Evolutionary conservation across 2,797 vertebrate genomes (phyloP).

Genomic region (Macroramphosus scolopax): DNA sequence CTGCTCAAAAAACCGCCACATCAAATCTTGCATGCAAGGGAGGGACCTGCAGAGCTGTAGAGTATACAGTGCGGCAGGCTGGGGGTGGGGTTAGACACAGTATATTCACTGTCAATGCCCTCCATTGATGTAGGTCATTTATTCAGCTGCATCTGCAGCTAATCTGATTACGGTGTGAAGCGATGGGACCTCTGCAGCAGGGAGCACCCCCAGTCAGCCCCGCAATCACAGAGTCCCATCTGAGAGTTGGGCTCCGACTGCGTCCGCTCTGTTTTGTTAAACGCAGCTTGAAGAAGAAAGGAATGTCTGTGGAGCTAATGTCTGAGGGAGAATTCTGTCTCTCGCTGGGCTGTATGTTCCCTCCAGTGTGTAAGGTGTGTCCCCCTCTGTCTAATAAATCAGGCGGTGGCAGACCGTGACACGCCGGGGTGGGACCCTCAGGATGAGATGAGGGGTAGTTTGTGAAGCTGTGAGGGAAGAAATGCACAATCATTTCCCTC

Average conservation of each 20-base stretch:
- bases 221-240: slow-evolving; percentile 12
- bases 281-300: slow-evolving; percentile 12
- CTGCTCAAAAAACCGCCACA: slow-evolving; percentile 41
- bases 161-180: slow-evolving; percentile 73
- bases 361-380: slow-evolving; percentile 55
- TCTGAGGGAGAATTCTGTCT: slow-evolving; percentile 47
- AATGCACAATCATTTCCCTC: slow-evolving; percentile 39
- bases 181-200: slow-evolving; percentile 56
- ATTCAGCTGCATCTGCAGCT: slow-evolving; percentile 73
- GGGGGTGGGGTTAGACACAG: slow-evolving; percentile 64
- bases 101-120: slow-evolving; percentile 73
- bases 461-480: slow-evolving; percentile 39
- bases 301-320: slow-evolving; percentile 30
- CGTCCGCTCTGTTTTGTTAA: slow-evolving; percentile 12
- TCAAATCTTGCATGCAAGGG: slow-evolving; percentile 47
- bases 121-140: slow-evolving; percentile 80
- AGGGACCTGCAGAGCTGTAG: slow-evolving; percentile 47
- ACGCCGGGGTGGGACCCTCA: slow-evolving; percentile 56
- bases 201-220: slow-evolving; percentile 36
- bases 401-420: slow-evolving; percentile 50
- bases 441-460: slow-evolving; percentile 54
- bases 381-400: slow-evolving; percentile 64
- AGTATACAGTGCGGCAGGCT: slow-evolving; percentile 55
- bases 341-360: slow-evolving; percentile 32
- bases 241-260: slow-evolving; percentile 18